Conservation (phyloP, 1,140 invertebrate species). For the Melanaphis sacchari region DNA sequence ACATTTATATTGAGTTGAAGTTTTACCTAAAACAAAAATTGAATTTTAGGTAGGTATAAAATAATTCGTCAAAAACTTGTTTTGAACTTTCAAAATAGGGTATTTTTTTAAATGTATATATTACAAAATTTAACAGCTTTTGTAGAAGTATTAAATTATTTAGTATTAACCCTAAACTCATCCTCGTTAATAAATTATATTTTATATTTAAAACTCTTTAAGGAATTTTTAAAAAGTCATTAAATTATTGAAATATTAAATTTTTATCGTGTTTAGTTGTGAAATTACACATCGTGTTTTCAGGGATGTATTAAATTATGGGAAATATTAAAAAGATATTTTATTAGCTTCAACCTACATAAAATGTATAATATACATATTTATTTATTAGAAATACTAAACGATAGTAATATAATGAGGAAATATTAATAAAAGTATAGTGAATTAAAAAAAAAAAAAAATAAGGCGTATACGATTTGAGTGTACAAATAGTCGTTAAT, state of each 20-base stretch:
- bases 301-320: not conserved
- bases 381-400: not conserved
- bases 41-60: not conserved
- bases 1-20: conserved; percentile 28
- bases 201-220: not conserved
- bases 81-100: not conserved
- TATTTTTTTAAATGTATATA: not conserved
- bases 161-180: not conserved
- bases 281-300: not conserved
- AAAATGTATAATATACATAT: not conserved
- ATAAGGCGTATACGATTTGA: not conserved
- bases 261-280: not conserved
- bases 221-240: not conserved
- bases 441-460: not conserved
- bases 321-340: not conserved
- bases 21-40: not conserved
- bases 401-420: not conserved
- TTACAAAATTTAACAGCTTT: not conserved
- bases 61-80: conserved; percentile 25
- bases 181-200: not conserved
- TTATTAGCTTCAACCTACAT: not conserved
- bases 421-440: not conserved
- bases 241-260: not conserved
- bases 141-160: not conserved
- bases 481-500: not conserved